These are phyloP conservation scores for Isichthys henryi DNA, from an alignment of 2,113 vertebrate genomes.

Conservation along the genomic window DNA sequence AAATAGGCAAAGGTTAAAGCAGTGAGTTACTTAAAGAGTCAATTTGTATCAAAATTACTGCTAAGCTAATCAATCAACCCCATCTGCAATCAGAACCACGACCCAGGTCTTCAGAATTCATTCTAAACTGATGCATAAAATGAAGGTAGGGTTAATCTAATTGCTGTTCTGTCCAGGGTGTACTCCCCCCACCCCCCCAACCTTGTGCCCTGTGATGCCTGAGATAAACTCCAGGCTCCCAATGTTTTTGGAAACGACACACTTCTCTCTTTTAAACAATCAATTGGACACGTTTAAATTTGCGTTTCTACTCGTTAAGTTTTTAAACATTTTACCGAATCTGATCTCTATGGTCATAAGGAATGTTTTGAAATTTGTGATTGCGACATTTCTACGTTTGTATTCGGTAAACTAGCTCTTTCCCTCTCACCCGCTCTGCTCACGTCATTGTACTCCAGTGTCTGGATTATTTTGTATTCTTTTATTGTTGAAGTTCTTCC, in stretches of 20 bases:
- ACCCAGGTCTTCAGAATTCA: neutral
- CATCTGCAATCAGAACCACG: neutral
- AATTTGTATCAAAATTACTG: neutral
- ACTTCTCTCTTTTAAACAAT: neutral
- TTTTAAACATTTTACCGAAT: neutral
- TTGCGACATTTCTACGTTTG: neutral
- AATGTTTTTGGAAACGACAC: neutral
- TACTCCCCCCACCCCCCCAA: neutral
- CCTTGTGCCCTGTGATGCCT: neutral
- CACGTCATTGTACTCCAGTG: neutral
- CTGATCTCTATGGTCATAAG: neutral
- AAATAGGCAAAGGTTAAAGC: neutral
- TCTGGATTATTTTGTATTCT: neutral
- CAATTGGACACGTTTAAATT: neutral
- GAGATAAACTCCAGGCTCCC: neutral
- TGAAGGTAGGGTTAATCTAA: neutral
- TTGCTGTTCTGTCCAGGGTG: neutral
- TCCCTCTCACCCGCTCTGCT: neutral
- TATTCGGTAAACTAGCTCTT: neutral
- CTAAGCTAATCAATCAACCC: neutral
- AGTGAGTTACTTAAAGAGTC: neutral
- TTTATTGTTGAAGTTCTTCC: neutral
- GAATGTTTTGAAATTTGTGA: neutral
- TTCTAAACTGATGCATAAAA: neutral
- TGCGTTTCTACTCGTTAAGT: neutral